Conservation (phyloP, 2,797 vertebrate species). For the Lophotriccus pileatus region DNA sequence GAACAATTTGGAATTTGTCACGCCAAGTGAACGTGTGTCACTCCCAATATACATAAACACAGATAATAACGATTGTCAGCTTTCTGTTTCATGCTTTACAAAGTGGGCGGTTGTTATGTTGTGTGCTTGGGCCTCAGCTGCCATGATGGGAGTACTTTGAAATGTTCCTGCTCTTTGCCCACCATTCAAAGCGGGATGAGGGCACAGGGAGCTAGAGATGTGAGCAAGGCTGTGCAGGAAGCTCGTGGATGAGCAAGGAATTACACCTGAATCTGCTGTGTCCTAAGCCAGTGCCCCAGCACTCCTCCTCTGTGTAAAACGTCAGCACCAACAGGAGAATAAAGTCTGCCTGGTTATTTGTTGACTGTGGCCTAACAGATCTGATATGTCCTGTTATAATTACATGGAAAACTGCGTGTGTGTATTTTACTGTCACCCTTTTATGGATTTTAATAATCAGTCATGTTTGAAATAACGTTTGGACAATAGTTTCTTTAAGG, state of each 20-base stretch:
- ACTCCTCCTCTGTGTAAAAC: neutral
- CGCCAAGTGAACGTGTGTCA: accelerated
- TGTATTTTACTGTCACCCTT: neutral
- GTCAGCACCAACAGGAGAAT: neutral
- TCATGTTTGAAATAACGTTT: neutral
- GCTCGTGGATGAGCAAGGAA: neutral
- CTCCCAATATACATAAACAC: neutral
- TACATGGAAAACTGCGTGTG: neutral
- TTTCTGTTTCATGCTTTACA: neutral
- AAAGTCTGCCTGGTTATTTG: neutral
- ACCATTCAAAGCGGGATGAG: neutral
- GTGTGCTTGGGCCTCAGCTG: neutral
- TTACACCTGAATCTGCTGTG: neutral
- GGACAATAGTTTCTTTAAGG: neutral
- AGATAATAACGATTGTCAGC: neutral
- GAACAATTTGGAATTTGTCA: neutral
- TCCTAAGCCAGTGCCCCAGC: neutral
- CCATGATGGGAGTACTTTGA: neutral
- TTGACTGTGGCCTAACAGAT: neutral
- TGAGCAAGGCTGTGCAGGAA: neutral
- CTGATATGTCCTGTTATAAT: neutral
- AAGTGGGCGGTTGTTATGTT: neutral
- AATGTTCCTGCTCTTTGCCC: neutral
- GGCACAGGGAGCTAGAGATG: neutral
- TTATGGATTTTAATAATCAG: neutral